These are phyloP conservation scores for Smittia sp. DNA, from an alignment of 2,888 invertebrate genomes.

Conservation along the genomic window DNA sequence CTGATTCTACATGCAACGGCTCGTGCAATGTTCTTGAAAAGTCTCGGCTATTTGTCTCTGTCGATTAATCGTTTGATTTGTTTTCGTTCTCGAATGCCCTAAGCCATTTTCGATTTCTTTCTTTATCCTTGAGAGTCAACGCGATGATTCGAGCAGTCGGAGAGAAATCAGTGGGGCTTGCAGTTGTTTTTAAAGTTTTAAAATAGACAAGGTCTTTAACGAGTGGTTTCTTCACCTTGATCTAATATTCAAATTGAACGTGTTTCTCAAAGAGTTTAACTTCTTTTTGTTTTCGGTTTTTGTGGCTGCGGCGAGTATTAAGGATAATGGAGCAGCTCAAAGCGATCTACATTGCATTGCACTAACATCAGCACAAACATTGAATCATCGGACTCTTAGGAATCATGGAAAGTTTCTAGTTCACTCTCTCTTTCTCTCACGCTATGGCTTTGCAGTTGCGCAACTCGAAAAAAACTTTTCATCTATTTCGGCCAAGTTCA, in stretches of 20 bases:
- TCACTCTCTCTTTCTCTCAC: slow-evolving; percentile 35
- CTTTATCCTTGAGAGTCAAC: slow-evolving; percentile 13
- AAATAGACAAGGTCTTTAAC: slow-evolving; percentile 25
- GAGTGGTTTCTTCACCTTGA: slow-evolving; percentile 25
- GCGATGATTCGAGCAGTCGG: neutral
- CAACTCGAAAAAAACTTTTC: slow-evolving; percentile 38
- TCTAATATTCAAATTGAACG: slow-evolving; percentile 20
- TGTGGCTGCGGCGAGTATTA: neutral
- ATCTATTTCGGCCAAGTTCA: slow-evolving; percentile 53
- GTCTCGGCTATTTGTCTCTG: slow-evolving; percentile 1
- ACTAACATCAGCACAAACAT: neutral
- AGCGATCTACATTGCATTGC: neutral
- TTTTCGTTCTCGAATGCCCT: too few species aligned
- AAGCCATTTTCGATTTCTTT: neutral
- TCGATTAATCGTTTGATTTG: too few species aligned
- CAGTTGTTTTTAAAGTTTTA: slow-evolving; percentile 20
- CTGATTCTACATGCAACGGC: neutral
- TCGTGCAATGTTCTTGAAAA: slow-evolving; percentile 5
- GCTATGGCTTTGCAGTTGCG: slow-evolving; percentile 35
- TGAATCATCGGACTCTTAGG: neutral
- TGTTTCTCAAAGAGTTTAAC: neutral
- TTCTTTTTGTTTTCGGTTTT: neutral
- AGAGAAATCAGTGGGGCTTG: neutral
- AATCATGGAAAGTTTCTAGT: neutral
- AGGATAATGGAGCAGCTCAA: neutral